phyloP scores from a whole-genome alignment of 2,113 vertebrate genomes.

The Mellivora capensis region DNA sequence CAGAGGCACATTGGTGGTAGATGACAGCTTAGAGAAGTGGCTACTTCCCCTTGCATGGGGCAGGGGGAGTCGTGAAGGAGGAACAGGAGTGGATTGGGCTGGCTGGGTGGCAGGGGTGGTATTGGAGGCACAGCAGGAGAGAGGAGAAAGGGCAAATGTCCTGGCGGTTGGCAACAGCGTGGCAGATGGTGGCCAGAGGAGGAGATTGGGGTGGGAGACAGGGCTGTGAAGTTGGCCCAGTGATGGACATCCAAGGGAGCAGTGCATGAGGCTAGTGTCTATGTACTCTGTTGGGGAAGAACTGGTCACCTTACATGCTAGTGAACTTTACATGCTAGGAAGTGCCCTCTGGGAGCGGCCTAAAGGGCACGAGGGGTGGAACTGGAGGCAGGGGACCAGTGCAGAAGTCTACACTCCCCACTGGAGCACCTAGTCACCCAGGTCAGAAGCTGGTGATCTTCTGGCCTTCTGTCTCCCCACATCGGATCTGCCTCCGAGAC shows the following conservation, averaged over 20 bases:
- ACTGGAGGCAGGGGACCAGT: too few relatives aligned
- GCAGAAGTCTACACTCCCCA: neutral
- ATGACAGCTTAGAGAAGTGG: neutral
- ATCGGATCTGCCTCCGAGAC: neutral
- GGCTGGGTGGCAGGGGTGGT: neutral
- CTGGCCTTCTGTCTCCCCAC: too few relatives aligned
- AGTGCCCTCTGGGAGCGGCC: neutral
- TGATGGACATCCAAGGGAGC: rapidly evolving
- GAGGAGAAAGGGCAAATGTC: neutral
- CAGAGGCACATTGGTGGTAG: rapidly evolving
- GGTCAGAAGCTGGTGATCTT: neutral
- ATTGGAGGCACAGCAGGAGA: neutral
- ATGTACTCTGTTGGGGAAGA: neutral
- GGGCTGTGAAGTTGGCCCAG: neutral
- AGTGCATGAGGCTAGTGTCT: neutral
- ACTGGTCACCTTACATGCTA: neutral
- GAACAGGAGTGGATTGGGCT: neutral
- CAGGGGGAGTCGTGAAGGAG: neutral
- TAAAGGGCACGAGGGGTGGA: neutral
- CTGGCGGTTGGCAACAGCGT: neutral
- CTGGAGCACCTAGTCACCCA: neutral
- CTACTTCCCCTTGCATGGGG: neutral
- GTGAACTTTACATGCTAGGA: neutral
- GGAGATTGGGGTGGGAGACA: neutral
- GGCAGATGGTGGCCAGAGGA: neutral